A percentile compares a stretch with the other conserved stretches of the same genome.
phyloP scores from a whole-genome alignment of 30 jellyfish, hydroid and myxozoan genomes.

The Chironex yamaguchii region DNA sequence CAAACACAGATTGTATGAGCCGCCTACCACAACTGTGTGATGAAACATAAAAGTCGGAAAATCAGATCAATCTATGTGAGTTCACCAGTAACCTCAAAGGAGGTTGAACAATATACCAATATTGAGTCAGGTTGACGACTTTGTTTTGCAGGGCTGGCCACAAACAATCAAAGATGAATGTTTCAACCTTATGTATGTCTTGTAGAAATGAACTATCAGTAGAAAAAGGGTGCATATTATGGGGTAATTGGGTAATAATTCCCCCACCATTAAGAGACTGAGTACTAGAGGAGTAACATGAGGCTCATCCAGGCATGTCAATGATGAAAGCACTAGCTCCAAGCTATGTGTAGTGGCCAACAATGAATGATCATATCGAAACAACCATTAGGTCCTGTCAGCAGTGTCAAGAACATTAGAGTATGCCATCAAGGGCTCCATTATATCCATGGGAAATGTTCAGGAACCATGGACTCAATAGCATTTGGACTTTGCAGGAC shows the following conservation, averaged over 20 bases:
- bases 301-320: not conserved
- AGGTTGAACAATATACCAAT: too few relatives aligned
- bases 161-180: not conserved
- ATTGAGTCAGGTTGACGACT: not conserved
- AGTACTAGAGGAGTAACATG: constrained; percentile 10
- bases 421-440: constrained; percentile 26
- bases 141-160: not conserved
- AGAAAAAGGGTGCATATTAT: not conserved
- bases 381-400: not conserved
- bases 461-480: not conserved
- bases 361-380: not conserved
- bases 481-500: constrained; percentile 48
- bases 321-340: not conserved
- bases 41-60: not conserved
- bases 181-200: too few relatives aligned
- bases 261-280: constrained; percentile 12
- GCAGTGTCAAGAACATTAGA: not conserved
- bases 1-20: not conserved
- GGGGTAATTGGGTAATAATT: not conserved
- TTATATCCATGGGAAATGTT: not conserved
- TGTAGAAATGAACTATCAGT: constrained; percentile 24
- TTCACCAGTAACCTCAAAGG: too few relatives aligned
- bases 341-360: not conserved
- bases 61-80: not conserved
- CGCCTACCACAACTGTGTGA: not conserved